Conservation (phyloP, 1,140 invertebrate species). For the Anoplolepis gracilipes region DNA sequence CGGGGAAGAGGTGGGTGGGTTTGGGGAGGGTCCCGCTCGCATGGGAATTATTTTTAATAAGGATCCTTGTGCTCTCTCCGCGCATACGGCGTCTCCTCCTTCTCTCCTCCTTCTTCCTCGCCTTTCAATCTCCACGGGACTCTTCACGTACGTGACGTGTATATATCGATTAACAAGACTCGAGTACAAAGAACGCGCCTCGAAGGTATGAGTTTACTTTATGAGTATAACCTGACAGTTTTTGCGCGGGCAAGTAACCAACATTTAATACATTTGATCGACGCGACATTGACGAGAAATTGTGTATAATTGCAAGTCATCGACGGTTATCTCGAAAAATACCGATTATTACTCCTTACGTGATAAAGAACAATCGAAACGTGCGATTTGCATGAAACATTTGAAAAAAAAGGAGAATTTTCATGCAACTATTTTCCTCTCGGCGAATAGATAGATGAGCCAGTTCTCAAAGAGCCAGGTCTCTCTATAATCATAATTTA, state of each 20-base stretch:
- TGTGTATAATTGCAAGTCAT: constrained; percentile 39
- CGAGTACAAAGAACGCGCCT: constrained; percentile 51
- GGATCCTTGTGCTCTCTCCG: constrained; percentile 59
- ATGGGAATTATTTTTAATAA: constrained; percentile 78
- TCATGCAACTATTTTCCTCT: background rate
- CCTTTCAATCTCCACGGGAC: constrained; percentile 44
- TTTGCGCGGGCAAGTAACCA: constrained; percentile 37
- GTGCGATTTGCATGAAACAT: constrained; percentile 35
- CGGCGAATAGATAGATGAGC: constrained; percentile 36
- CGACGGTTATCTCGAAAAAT: constrained; percentile 10
- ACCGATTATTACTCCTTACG: background rate
- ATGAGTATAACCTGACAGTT: constrained; percentile 55
- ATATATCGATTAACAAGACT: constrained; percentile 61
- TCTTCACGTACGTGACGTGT: constrained; percentile 60
- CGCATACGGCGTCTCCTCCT: constrained; percentile 48
- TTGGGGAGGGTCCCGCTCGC: constrained; percentile 53
- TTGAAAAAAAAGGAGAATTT: constrained; percentile 37
- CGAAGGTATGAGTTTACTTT: constrained; percentile 47
- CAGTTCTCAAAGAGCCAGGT: constrained; percentile 71
- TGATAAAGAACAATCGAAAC: constrained; percentile 42
- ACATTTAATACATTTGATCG: constrained; percentile 28
- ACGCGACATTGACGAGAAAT: constrained; percentile 46
- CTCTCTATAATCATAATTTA: constrained; percentile 85
- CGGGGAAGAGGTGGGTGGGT: constrained; percentile 63
- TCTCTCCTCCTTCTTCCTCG: constrained; percentile 48